Evolutionary conservation across 2,113 vertebrate species (phyloP).

Genomic region (Zapornia atra): DNA sequence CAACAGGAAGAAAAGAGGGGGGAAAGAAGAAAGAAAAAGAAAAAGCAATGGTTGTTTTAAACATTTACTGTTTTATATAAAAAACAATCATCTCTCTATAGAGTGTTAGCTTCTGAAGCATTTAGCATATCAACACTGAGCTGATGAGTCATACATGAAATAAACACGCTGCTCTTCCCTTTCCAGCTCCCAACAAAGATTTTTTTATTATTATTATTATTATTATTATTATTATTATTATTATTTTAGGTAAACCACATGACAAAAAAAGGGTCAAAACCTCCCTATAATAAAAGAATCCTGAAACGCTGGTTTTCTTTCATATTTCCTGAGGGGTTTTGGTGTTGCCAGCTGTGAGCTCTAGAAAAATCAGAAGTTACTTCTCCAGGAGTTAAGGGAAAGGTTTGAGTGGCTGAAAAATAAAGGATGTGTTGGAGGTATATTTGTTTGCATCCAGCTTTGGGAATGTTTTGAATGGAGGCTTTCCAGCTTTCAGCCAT

Average conservation of each 20-base stretch:
- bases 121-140: slow-evolving; percentile 3
- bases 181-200: slow-evolving; percentile 28
- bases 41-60: slow-evolving; percentile 26
- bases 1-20: background rate
- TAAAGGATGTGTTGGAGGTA: background rate
- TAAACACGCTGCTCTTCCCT: slow-evolving; percentile 35
- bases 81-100: slow-evolving; percentile 47
- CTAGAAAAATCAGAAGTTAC: background rate
- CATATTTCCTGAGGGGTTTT: background rate
- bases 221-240: background rate
- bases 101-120: slow-evolving; percentile 56
- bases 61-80: slow-evolving; percentile 60
- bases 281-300: slow-evolving; percentile 47
- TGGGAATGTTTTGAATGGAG: background rate
- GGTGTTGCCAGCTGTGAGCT: background rate
- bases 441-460: background rate
- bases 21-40: background rate
- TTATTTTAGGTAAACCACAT: slow-evolving; percentile 11
- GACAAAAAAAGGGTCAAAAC: background rate
- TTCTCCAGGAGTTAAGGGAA: background rate
- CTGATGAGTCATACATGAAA: slow-evolving; percentile 34
- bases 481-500: background rate
- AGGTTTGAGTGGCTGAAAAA: background rate
- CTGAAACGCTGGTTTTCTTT: background rate
- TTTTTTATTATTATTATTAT: background rate